phyloP scores from a whole-genome alignment of 2,888 invertebrate species.

The Steinernema hermaphroditum region DNA sequence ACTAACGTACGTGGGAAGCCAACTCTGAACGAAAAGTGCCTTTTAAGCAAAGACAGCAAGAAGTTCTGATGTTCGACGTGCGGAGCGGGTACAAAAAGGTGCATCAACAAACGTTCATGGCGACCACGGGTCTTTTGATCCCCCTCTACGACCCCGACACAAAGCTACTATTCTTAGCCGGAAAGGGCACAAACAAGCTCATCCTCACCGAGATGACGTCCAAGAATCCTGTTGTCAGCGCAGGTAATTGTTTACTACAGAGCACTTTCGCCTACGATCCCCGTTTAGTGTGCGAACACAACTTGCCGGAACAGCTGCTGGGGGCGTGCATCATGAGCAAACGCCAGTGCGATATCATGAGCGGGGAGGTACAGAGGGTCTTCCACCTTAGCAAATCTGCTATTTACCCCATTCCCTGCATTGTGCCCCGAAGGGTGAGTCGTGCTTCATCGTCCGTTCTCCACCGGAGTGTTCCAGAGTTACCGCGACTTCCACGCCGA shows the following conservation, averaged over 20 bases:
- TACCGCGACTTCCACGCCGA: constrained; percentile 92
- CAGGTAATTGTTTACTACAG: constrained; percentile 35
- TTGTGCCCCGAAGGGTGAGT: constrained; percentile 84
- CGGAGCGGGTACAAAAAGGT: constrained; percentile 79
- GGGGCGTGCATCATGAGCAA: constrained; percentile 90
- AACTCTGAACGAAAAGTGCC: not conserved
- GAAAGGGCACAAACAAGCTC: constrained; percentile 84
- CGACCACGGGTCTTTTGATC: constrained; percentile 76
- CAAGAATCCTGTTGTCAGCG: constrained; percentile 71
- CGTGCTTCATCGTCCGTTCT: too few relatives aligned
- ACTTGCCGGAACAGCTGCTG: constrained; percentile 86
- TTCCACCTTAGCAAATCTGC: constrained; percentile 82
- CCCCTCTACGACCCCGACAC: constrained; percentile 90
- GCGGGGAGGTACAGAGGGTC: constrained; percentile 89
- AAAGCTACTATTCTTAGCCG: constrained; percentile 89
- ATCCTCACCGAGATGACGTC: constrained; percentile 86
- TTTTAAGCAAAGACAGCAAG: constrained; percentile 77
- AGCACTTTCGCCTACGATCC: not conserved
- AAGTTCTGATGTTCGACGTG: constrained; percentile 84
- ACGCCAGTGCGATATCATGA: constrained; percentile 80
- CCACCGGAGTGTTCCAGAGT: constrained; percentile 75
- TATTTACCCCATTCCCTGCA: constrained; percentile 90
- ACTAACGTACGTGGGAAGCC: constrained; percentile 72
- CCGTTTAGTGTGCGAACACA: constrained; percentile 73
- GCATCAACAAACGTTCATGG: constrained; percentile 35